These are phyloP conservation scores for Antennarius striatus DNA, from an alignment of 2,113 vertebrate species.

Conservation along the genomic window DNA sequence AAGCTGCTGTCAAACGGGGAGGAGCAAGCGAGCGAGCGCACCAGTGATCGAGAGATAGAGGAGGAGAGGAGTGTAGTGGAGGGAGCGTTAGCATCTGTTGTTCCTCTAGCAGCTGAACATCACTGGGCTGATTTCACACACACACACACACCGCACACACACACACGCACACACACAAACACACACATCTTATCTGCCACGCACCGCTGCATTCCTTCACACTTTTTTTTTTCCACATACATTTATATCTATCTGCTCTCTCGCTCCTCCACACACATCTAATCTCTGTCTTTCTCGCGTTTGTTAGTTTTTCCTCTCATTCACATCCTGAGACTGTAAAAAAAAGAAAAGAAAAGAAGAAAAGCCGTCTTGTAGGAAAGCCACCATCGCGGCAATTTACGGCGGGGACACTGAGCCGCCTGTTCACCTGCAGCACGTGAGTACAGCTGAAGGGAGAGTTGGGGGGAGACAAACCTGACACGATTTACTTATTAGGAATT, in stretches of 20 bases:
- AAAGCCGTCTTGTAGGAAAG: conserved; percentile 19
- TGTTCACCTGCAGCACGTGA: conserved; percentile 60
- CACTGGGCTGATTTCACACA: conserved; percentile 43
- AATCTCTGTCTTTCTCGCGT: background rate
- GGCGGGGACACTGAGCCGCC: conserved; percentile 40
- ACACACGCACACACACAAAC: conserved; percentile 19
- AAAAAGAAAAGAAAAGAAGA: conserved; percentile 1
- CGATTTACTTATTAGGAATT: conserved; percentile 19
- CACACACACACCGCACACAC: conserved; percentile 15
- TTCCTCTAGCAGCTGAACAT: conserved; percentile 62
- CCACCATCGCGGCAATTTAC: conserved; percentile 28
- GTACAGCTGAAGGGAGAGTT: conserved; percentile 55
- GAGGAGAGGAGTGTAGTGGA: conserved; percentile 44
- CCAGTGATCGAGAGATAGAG: conserved; percentile 41
- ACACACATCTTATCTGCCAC: conserved; percentile 6
- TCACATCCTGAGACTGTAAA: conserved; percentile 41
- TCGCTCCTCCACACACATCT: conserved; percentile 14
- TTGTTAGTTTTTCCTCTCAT: conserved; percentile 6
- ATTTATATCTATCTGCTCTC: conserved; percentile 10
- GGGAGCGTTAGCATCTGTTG: conserved; percentile 75
- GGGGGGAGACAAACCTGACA: conserved; percentile 26
- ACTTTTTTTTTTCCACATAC: conserved; percentile 14
- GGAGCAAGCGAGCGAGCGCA: conserved; percentile 49
- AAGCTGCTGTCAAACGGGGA: conserved; percentile 67
- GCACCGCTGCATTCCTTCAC: conserved; percentile 36